Evolutionary conservation across 2,888 invertebrate species (phyloP), one percentile per base, ranked within the genome.

Genomic region (Drosophila tanythrix): DNA sequence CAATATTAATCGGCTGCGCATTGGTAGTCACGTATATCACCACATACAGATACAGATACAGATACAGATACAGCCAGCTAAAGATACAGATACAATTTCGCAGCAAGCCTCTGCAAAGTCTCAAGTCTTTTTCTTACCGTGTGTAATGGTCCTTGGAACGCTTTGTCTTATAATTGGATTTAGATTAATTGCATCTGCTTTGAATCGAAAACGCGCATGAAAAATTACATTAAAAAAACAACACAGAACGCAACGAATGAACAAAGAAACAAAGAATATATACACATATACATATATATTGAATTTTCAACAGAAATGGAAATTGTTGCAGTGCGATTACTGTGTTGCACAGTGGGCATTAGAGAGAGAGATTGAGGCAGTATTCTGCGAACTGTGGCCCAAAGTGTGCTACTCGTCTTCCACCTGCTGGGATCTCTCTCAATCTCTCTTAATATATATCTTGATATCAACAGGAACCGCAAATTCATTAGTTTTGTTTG

Each of bases 141-240:
- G 73, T 73, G 86, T 84, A 84, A 83, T 84, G 84, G 67, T 69
- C 70, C 83, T 63, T 63, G 65, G 56, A 62, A 62, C 76, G 83
- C 84, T 81, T 86, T 87, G 88, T 88, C 81, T 85, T 85, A 88
- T 90, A 90, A 90, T 90, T 90, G 90, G 90, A 91, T 90, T 91
- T 91, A 91, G 91, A 91, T 90, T 91, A 91, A 90, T 91, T 90
- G 91, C 81, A 82, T 87, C 84, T 80, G 76, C 64, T 66, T 69
- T 66, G 72, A 52, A 78, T 70, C 82, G 79, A 83, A 87, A 76
- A 77, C 63, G 81, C 81, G 74, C 72, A 87, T 89, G 87, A 84
- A 89, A 84, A 89, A 84, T 89, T 89, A 89, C 83, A 89, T 67
- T 18, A 69, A 66, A 74, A 50, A 53, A 36, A 52, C 48, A 36